phyloP scores from a whole-genome alignment of 1,140 invertebrate genomes.

The Lepidostoma basale region DNA sequence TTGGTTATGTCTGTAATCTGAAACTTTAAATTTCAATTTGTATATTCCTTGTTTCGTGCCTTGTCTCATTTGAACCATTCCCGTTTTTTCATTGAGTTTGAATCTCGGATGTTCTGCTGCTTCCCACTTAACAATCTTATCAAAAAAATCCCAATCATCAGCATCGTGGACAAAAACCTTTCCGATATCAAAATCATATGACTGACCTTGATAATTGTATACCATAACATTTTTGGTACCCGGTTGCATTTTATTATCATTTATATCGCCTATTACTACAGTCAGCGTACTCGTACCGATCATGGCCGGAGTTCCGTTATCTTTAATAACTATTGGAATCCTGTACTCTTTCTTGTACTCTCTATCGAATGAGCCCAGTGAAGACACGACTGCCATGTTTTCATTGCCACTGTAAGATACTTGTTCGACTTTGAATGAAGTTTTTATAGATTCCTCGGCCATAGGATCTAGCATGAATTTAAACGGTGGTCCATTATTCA shows the following conservation, averaged over 20 bases:
- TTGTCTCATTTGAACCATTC: constrained; percentile 69
- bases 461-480: constrained; percentile 66
- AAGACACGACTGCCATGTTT: constrained; percentile 67
- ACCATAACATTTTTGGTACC: constrained; percentile 72
- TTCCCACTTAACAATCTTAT: constrained; percentile 71
- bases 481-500: constrained; percentile 70
- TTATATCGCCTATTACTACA: constrained; percentile 71
- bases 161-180: constrained; percentile 72
- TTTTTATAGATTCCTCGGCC: constrained; percentile 64
- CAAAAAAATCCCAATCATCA: constrained; percentile 75
- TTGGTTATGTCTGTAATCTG: constrained; percentile 66
- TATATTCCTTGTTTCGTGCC: constrained; percentile 66
- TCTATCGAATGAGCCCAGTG: constrained; percentile 68
- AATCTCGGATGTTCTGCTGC: constrained; percentile 62
- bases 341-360: constrained; percentile 69
- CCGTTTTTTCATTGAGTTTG: constrained; percentile 65
- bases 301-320: constrained; percentile 61
- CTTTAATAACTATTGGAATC: constrained; percentile 69
- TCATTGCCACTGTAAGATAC: constrained; percentile 66
- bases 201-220: constrained; percentile 71
- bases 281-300: constrained; percentile 70
- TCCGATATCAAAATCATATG: constrained; percentile 67
- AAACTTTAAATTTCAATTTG: constrained; percentile 66
- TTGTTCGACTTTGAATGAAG: constrained; percentile 67
- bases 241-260: constrained; percentile 74